phyloP scores from a whole-genome alignment of 2,888 invertebrate species.

The Habrosyne pyritoides region DNA sequence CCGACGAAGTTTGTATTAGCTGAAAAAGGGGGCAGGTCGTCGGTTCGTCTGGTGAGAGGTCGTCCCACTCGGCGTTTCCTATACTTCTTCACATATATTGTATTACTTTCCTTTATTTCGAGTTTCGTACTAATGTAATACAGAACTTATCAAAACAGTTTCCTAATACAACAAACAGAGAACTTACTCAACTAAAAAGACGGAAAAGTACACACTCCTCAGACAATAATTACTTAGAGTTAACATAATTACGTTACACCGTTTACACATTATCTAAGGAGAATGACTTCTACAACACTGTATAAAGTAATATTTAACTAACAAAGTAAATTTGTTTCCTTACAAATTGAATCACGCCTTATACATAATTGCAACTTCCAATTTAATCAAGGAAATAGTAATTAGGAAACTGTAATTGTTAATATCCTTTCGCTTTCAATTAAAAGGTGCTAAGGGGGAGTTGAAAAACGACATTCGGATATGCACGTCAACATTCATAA shows the following conservation, averaged over 20 bases:
- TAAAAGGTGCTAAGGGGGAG: background rate
- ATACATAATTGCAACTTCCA: background rate
- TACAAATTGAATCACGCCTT: background rate
- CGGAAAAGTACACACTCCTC: background rate
- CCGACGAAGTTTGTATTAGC: too few relatives aligned
- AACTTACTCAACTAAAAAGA: background rate
- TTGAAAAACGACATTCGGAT: background rate
- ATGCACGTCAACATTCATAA: background rate
- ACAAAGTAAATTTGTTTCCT: background rate
- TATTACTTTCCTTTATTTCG: too few relatives aligned
- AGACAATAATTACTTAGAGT: constrained; percentile 1
- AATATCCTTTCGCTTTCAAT: background rate
- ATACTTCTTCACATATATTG: too few relatives aligned
- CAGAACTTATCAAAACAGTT: background rate
- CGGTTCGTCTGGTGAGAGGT: too few relatives aligned
- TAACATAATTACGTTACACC: constrained; percentile 2
- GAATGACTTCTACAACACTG: background rate
- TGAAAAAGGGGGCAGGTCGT: too few relatives aligned
- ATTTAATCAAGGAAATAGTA: background rate
- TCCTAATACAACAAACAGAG: background rate
- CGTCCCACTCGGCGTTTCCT: too few relatives aligned
- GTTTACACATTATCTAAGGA: constrained; percentile 3
- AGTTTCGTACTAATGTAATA: too few relatives aligned
- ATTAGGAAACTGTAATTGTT: background rate
- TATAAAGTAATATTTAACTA: background rate